These are phyloP conservation scores for Lasaia peninsularis DNA, from an alignment of 1,140 invertebrate species.

Conservation along the genomic window DNA sequence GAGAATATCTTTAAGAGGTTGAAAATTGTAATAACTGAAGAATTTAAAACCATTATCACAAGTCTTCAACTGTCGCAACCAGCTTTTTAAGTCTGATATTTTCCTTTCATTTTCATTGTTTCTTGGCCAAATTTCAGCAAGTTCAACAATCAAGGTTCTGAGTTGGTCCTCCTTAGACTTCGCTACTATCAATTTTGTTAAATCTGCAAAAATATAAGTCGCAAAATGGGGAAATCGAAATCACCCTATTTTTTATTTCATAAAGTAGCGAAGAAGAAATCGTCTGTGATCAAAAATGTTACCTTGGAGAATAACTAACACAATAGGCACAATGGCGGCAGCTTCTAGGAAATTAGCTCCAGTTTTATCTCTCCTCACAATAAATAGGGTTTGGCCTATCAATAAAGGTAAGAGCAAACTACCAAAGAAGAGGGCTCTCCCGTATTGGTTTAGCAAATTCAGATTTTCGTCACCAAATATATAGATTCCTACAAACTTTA, in stretches of 20 bases:
- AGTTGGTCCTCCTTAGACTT: conserved; percentile 22
- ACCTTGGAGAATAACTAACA: conserved; percentile 31
- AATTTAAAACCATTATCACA: conserved; percentile 20
- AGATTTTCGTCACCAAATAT: conserved; percentile 28
- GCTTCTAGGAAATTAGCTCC: conserved; percentile 28
- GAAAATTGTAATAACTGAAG: too few species aligned
- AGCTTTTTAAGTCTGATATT: conserved; percentile 13
- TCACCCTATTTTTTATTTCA: too few species aligned
- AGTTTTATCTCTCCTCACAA: conserved; percentile 26
- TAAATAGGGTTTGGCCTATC: conserved; percentile 23
- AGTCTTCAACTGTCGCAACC: conserved; percentile 19
- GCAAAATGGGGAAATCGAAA: neutral
- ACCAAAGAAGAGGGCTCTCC: conserved; percentile 11
- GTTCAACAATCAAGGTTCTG: conserved; percentile 24
- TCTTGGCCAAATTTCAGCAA: conserved; percentile 28
- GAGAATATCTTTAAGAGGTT: too few species aligned
- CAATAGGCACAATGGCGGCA: conserved; percentile 25
- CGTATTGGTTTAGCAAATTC: conserved; percentile 11
- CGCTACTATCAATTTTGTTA: conserved; percentile 26
- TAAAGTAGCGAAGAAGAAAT: too few species aligned
- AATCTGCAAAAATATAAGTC: conserved; percentile 22
- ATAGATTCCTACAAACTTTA: conserved; percentile 29
- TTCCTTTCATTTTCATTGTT: conserved; percentile 16
- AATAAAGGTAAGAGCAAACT: conserved; percentile 20
- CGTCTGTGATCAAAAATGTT: too few species aligned